These are phyloP conservation scores for Gastracanthus pulcherrimus DNA, from an alignment of 2,888 invertebrate species.

Conservation along the genomic window DNA sequence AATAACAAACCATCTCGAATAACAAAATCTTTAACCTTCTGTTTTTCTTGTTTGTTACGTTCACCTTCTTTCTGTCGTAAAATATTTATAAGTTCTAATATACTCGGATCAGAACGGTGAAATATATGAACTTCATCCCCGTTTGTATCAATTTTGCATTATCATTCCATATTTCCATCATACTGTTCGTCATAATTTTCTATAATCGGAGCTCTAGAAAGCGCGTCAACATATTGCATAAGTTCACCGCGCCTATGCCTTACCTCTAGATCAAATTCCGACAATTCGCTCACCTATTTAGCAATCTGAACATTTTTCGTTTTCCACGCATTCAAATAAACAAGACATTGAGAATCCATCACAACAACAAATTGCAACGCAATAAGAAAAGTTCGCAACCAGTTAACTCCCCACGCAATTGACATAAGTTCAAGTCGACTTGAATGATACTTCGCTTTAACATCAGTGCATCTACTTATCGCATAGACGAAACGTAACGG, in stretches of 20 bases:
- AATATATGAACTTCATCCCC: constrained; percentile 51
- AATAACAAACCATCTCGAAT: too few relatives aligned
- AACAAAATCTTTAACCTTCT: too few relatives aligned
- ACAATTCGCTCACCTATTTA: constrained; percentile 2
- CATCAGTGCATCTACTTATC: constrained; percentile 44
- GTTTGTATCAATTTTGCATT: not conserved
- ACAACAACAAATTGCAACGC: constrained; percentile 59
- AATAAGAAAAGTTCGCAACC: constrained; percentile 57
- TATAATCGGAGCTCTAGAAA: constrained; percentile 37
- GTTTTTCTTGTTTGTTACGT: too few relatives aligned
- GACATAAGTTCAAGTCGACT: constrained; percentile 62
- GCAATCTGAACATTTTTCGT: constrained; percentile 56
- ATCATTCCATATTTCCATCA: too few relatives aligned
- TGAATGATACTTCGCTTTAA: constrained; percentile 59
- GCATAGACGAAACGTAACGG: constrained; percentile 47
- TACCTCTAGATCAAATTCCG: constrained; percentile 40
- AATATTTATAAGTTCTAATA: constrained; percentile 21
- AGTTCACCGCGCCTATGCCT: constrained; percentile 17
- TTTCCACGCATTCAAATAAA: constrained; percentile 58
- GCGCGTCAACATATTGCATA: too few relatives aligned
- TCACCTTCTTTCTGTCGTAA: too few relatives aligned
- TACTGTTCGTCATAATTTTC: too few relatives aligned
- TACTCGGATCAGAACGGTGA: constrained; percentile 29
- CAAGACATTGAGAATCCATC: constrained; percentile 61
- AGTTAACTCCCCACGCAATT: constrained; percentile 23